Percentiles rank a stretch among this genome's conserved stretches.
Conservation (phyloP, 2,888 invertebrate genomes). For the Rhynchonema sp. region DNA sequence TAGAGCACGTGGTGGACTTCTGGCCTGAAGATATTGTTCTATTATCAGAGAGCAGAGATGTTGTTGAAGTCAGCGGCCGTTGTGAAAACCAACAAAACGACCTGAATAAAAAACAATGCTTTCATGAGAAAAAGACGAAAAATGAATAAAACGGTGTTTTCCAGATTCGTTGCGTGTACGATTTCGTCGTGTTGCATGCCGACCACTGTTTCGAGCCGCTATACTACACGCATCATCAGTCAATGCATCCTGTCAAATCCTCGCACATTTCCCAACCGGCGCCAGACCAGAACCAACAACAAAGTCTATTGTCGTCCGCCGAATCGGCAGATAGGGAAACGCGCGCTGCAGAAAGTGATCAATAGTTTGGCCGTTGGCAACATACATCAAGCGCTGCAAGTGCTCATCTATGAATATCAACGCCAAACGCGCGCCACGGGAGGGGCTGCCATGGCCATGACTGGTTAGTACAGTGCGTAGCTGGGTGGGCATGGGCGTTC, state of each 20-base stretch:
- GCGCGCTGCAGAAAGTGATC: slow-evolving; percentile 60
- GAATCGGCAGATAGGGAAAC: slow-evolving; percentile 35
- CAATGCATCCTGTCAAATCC: neutral
- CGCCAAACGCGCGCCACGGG: neutral
- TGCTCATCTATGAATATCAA: slow-evolving; percentile 49
- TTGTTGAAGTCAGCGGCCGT: too few relatives aligned
- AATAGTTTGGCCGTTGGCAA: slow-evolving; percentile 59
- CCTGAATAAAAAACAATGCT: too few relatives aligned
- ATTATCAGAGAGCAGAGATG: too few relatives aligned
- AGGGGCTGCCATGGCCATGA: too few relatives aligned
- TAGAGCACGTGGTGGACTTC: too few relatives aligned
- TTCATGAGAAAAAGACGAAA: too few relatives aligned
- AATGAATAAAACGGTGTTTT: too few relatives aligned
- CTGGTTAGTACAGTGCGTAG: too few relatives aligned
- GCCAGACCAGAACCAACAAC: too few relatives aligned
- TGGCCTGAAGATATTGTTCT: too few relatives aligned
- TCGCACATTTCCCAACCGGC: neutral
- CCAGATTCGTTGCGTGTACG: slow-evolving; percentile 45
- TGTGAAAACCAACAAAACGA: too few relatives aligned
- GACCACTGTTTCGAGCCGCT: neutral
- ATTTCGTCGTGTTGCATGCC: slow-evolving; percentile 37
- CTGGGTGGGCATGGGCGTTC: too few relatives aligned
- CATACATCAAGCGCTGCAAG: slow-evolving; percentile 52
- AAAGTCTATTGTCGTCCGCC: neutral
- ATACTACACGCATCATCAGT: neutral